A percentile compares a stretch with the other conserved stretches of the same genome.
Conservation (phyloP, 2,888 invertebrate species). For the Caenorhabditis sp. region DNA sequence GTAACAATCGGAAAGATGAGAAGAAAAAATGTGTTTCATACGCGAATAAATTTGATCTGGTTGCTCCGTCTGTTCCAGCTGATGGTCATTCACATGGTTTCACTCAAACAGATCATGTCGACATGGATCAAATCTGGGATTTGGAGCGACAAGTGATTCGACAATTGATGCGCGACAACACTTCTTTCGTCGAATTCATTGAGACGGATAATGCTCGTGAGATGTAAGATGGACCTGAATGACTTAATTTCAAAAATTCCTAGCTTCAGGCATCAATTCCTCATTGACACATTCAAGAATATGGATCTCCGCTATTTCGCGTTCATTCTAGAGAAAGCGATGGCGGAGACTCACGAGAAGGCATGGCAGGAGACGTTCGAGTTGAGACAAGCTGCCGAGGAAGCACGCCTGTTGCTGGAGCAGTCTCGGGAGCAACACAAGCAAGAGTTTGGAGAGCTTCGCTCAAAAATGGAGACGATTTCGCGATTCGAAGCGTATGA, state of each 20-base stretch:
- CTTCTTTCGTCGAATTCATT: conserved; percentile 25
- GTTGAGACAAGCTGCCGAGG: conserved; percentile 26
- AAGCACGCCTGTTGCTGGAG: conserved; percentile 2
- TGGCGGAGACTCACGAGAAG: conserved; percentile 20
- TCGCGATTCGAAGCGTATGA: conserved; percentile 36
- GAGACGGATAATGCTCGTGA: conserved; percentile 20
- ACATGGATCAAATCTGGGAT: conserved; percentile 26
- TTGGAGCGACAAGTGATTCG: conserved; percentile 32
- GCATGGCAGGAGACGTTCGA: conserved; percentile 23
- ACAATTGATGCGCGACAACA: conserved; percentile 14
- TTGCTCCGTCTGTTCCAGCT: neutral
- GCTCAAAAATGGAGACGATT: conserved; percentile 19
- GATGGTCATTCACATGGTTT: neutral
- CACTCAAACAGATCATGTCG: conserved; percentile 12
- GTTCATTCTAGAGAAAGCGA: conserved; percentile 28
- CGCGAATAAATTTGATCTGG: neutral
- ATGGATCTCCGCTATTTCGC: conserved; percentile 17
- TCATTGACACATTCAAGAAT: conserved; percentile 37
- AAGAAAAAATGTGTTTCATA: conserved; percentile 24
- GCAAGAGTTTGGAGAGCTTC: conserved; percentile 25
- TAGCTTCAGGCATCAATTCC: conserved; percentile 47
- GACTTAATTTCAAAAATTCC: neutral
- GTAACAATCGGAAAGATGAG: neutral
- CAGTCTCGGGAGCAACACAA: conserved; percentile 10
- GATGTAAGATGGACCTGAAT: conserved; percentile 15